Base-by-base conservation (phyloP, 92 coral and sea anemone genomes). In the Actinostola sp. region DNA sequence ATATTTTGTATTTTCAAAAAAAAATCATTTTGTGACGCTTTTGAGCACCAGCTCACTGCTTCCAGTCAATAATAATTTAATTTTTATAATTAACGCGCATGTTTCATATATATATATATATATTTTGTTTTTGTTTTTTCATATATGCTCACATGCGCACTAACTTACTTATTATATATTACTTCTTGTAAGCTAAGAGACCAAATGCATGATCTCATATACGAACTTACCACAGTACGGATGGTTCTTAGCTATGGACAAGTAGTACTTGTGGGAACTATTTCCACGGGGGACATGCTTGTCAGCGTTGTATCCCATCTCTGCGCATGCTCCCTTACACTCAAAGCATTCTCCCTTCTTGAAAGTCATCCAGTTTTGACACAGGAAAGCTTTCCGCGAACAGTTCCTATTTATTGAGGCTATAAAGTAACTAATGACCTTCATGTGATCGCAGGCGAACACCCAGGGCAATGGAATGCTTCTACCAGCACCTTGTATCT, bases 291-390 rank as follows among this genome's bases (percentile, higher is more conserved):
- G 51, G 19, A 59, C 71, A 70, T 69, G 43, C 33, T 63, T 77
- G 81, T 80, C 84, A 61, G 95, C 97, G 78, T 85, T 63, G 44
- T 91, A 91, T 43, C 98, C 98, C 98, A 94, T 94, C 42, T 69
- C 69, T 26, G 86, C 75, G 34, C 93, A 84, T 69, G 82, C 88
- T 44, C 86, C 86, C 33, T 58, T 66, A 39, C 88, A 88, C 0
- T 66, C 49, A 33, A 80, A 82, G 66, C 98, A 94, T 58, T 75
- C 60, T 30, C 94, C 94, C 31, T 85, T 68, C 32, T 72, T 74
- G 67, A 91, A 94, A 33, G 76, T 89, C 56, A 80, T 64, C 98
- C 98, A 94, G 73, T 55, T 88, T 21, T 48, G 38, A 67, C 98
- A 94, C 1, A 79, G 82, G 61, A 71, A 85, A 12, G 97, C 89